Percentiles rank a stretch among this genome's conserved stretches.
Evolutionary conservation across 2,888 invertebrate species (phyloP).

Genomic region (Ornithoptera priamus): DNA sequence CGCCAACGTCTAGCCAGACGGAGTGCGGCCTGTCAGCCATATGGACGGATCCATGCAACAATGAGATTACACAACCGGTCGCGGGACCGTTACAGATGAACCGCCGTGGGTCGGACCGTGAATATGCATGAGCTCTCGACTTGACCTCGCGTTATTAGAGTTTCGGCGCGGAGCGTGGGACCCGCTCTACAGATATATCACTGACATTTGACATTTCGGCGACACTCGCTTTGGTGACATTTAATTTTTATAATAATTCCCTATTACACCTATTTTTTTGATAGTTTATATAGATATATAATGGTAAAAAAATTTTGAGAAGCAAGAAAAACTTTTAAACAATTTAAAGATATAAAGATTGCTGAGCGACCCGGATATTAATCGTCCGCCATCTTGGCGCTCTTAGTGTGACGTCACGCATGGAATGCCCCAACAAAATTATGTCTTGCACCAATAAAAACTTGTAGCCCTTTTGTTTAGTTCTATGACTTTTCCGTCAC

Average conservation of each 20-base stretch:
- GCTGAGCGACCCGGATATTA: no score
- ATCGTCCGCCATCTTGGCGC: no score
- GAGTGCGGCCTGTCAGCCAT: slow-evolving; percentile 41
- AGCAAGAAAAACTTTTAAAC: no score
- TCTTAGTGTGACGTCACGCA: no score
- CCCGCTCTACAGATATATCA: slow-evolving; percentile 47
- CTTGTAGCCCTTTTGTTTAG: no score
- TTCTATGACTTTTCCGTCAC: no score
- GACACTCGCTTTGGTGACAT: slow-evolving; percentile 43
- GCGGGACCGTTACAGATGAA: slow-evolving; percentile 77
- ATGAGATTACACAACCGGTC: slow-evolving; percentile 73
- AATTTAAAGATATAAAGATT: no score
- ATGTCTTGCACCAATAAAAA: no score
- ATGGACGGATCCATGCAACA: slow-evolving; percentile 66
- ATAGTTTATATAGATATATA: no score
- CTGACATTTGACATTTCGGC: slow-evolving; percentile 63
- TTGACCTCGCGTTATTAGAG: slow-evolving; percentile 76
- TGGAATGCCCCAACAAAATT: no score
- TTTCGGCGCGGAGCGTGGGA: slow-evolving; percentile 70
- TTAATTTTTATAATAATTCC: slow-evolving; percentile 14
- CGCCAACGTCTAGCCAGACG: slow-evolving; percentile 30
- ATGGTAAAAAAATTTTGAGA: no score
- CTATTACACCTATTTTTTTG: no score
- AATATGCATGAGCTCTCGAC: slow-evolving; percentile 76
- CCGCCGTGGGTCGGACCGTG: slow-evolving; percentile 60